Conservation (phyloP, 2,113 vertebrate genomes). For the Dasyurus viverrinus region DNA sequence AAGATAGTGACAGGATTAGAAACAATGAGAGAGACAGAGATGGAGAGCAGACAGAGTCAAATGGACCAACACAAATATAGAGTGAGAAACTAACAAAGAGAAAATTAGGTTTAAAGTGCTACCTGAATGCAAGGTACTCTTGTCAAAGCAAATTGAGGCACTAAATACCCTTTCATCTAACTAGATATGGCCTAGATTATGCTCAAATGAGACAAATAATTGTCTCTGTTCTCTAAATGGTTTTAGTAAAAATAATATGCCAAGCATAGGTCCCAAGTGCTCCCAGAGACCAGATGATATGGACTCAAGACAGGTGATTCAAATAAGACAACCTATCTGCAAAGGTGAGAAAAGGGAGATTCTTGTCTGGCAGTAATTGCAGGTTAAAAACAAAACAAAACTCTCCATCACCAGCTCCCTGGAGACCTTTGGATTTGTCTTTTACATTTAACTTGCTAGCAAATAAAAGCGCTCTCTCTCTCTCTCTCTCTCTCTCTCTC, state of each 20-base stretch:
- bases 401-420: background rate
- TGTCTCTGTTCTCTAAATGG: background rate
- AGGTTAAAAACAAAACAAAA: slow-evolving; percentile 1
- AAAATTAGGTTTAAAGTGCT: slow-evolving; percentile 52
- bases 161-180: slow-evolving; percentile 19
- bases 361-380: background rate
- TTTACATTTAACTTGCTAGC: background rate
- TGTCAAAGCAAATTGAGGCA: slow-evolving; percentile 13
- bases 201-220: background rate
- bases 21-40: background rate
- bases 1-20: background rate
- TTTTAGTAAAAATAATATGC: background rate
- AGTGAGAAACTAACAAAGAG: background rate
- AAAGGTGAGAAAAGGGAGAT: background rate
- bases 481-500: background rate
- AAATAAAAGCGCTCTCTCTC: background rate
- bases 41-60: background rate
- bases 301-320: background rate
- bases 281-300: background rate
- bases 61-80: background rate
- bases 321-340: background rate
- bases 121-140: slow-evolving; percentile 41
- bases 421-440: background rate
- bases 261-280: background rate
- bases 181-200: background rate